A percentile compares a stretch with the other conserved stretches of the same genome.
phyloP scores from a whole-genome alignment of 2,888 invertebrate species.

The Argyra leucocephala region DNA sequence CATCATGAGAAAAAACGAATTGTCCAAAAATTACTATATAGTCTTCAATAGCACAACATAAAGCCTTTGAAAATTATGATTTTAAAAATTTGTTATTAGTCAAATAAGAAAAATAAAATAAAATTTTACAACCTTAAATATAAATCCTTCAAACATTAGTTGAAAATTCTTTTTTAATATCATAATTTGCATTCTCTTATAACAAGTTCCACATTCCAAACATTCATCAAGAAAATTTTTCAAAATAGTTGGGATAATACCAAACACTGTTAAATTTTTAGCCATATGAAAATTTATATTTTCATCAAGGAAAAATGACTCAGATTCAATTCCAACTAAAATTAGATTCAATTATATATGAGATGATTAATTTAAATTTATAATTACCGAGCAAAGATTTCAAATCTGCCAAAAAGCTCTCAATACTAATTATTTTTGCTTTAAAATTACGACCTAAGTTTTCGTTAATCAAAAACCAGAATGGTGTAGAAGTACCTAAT shows the following conservation, averaged over 20 bases:
- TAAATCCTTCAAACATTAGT: conserved; percentile 34
- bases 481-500: conserved; percentile 24
- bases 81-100: not conserved
- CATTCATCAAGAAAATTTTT: conserved; percentile 38
- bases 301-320: conserved; percentile 46
- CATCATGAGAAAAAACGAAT: conserved; percentile 32
- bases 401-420: conserved; percentile 32
- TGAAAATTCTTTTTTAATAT: conserved; percentile 31
- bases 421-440: conserved; percentile 25
- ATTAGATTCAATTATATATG: not conserved
- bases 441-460: conserved; percentile 23
- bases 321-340: conserved; percentile 51
- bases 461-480: conserved; percentile 26
- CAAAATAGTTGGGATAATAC: conserved; percentile 45
- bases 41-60: conserved; percentile 51
- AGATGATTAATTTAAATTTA: too few relatives aligned
- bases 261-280: conserved; percentile 44
- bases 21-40: conserved; percentile 53
- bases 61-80: conserved; percentile 43
- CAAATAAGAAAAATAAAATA: not conserved
- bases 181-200: conserved; percentile 33
- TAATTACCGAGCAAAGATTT: conserved; percentile 32
- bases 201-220: conserved; percentile 37
- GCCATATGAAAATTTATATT: conserved; percentile 45
- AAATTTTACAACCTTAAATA: conserved; percentile 30